Evolutionary conservation across 2,888 invertebrate genomes (phyloP).

Genomic region (Periphyllus acericola): DNA sequence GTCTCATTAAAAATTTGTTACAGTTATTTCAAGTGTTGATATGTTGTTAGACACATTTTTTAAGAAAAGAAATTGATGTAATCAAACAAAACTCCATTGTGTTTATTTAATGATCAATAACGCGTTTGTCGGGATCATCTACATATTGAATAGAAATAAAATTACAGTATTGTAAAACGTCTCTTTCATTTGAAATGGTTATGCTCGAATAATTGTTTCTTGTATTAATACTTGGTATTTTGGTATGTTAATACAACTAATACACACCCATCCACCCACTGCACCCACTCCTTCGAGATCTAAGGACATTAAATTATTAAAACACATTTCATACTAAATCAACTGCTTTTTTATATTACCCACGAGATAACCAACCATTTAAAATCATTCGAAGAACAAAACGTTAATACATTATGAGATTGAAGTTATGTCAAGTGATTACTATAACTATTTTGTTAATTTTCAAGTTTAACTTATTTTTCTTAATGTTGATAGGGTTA

Average conservation of each 20-base stretch:
- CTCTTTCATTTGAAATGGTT: background rate
- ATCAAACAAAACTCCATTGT: slow-evolving; percentile 35
- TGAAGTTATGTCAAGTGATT: no score
- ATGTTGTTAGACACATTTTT: background rate
- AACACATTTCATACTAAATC: background rate
- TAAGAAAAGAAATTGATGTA: slow-evolving; percentile 1
- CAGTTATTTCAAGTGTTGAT: slow-evolving; percentile 17
- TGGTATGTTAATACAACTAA: background rate
- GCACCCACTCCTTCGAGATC: background rate
- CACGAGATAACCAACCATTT: no score
- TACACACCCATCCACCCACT: background rate
- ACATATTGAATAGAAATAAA: slow-evolving; percentile 2
- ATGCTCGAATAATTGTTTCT: slow-evolving; percentile 33
- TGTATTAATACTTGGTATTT: background rate
- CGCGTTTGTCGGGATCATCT: background rate
- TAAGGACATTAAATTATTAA: slow-evolving; percentile 1
- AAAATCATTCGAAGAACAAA: background rate
- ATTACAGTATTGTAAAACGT: slow-evolving; percentile 24
- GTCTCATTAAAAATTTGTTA: slow-evolving; percentile 36
- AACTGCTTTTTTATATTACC: background rate
- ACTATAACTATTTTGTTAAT: no score
- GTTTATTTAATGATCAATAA: slow-evolving; percentile 57
- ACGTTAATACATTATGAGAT: no score
- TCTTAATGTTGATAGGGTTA: no score
- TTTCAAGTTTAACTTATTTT: no score